Base-by-base conservation (phyloP, 2,797 vertebrate species). In the Brachyrhaphis roseni region DNA sequence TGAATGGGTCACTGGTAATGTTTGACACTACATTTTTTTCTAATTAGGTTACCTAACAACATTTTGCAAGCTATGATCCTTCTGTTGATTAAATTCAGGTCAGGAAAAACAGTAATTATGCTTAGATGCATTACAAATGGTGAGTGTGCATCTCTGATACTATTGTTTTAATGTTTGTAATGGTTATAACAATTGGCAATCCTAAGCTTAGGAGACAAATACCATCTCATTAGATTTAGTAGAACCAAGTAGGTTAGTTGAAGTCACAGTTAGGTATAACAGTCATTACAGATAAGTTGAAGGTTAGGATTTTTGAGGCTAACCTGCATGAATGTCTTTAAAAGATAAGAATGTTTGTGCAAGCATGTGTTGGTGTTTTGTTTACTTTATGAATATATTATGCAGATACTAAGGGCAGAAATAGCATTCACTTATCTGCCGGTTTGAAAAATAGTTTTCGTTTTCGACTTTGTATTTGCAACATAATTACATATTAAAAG, bases 21-120 rank as follows among this genome's bases (percentile, higher is more conserved):
- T 34, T 12, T 79, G 75, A 77, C 73, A 72, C 71, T 15, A 76
- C 41, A 78, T 77, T 74, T 26, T 84, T 82, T 76, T 70, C 41
- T 49, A 70, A 46, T 84, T 77, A 28, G 11, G 23, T 77, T 16
- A 49, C 46, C 28, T 45, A 45, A 70, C 78, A 76, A 77, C 66
- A 80, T 78, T 79, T 76, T 76, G 64, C 36, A 82, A 73, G 31
- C 55, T 82, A 73, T 39, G 2, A 49, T 64, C 72, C 49, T 13
- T 16, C 41, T 71, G 55, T 59, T 26, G 53, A 77, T 82, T 45
- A 68, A 55, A 78, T 74, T 86, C 3, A 75, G 45, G 70, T 71
- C 46, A 74, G 71, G 28, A 2, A 39, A 51, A 75, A 70, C 28
- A 3, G 57, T 79, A 15, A 55, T 74, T 13, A 34, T 78, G 41